A percentile compares a stretch with the other conserved stretches of the same genome.
phyloP scores from a whole-genome alignment of 2,113 vertebrate genomes.

The Sphyrna mokarran region DNA sequence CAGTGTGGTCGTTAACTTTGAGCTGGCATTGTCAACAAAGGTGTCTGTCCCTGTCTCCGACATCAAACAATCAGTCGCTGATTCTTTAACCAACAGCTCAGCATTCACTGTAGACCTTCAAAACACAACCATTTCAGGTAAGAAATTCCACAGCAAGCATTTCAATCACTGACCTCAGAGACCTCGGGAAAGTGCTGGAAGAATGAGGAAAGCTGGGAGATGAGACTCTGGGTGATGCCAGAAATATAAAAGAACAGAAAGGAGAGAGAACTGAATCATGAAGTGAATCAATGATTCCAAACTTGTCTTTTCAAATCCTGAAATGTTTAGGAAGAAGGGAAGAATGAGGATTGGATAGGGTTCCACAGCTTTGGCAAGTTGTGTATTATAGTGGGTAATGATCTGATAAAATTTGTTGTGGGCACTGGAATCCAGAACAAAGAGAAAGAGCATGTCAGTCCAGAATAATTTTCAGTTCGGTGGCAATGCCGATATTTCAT shows the following conservation, averaged over 20 bases:
- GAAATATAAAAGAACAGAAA: not conserved
- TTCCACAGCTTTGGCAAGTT: not conserved
- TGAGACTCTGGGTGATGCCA: not conserved
- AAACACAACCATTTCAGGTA: not conserved
- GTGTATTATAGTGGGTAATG: not conserved
- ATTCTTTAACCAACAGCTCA: not conserved
- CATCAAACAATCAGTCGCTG: not conserved
- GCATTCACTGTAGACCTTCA: not conserved
- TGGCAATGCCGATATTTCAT: not conserved
- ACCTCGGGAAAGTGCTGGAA: not conserved
- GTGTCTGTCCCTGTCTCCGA: not conserved
- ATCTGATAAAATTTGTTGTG: not conserved
- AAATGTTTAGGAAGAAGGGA: not conserved
- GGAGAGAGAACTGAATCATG: not conserved
- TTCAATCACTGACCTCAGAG: not conserved
- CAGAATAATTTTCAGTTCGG: not conserved
- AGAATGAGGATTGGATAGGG: not conserved
- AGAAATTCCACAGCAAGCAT: not conserved
- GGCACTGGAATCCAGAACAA: not conserved
- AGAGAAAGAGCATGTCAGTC: not conserved
- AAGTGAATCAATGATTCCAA: not conserved
- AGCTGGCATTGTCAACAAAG: not conserved
- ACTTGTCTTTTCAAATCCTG: not conserved
- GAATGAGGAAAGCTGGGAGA: not conserved
- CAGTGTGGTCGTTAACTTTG: not conserved